Evolutionary conservation across 2,888 invertebrate species (phyloP).

Genomic region (Nomada flava): DNA sequence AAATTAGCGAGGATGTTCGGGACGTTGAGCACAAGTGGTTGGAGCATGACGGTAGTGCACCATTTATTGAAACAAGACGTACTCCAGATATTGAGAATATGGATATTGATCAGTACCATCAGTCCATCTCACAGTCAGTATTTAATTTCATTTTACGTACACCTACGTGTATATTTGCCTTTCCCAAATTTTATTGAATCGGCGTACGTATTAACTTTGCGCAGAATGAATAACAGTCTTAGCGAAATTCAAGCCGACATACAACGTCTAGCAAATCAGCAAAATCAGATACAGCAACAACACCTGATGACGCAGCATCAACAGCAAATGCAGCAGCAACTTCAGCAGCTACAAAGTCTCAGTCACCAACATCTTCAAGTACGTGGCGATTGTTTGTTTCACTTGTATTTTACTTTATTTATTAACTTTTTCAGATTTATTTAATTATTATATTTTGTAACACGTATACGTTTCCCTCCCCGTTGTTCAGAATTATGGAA

Average conservation of each 20-base stretch:
- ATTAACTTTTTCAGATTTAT: not conserved
- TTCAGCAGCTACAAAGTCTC: constrained; percentile 85
- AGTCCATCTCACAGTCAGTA: constrained; percentile 92
- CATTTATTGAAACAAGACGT: constrained; percentile 88
- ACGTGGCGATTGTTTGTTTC: not conserved
- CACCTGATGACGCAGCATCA: constrained; percentile 86
- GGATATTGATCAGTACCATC: constrained; percentile 93
- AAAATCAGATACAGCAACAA: constrained; percentile 90
- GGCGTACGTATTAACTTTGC: constrained; percentile 21
- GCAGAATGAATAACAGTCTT: constrained; percentile 95
- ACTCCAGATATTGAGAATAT: constrained; percentile 92
- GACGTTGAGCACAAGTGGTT: constrained; percentile 89
- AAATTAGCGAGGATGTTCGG: constrained; percentile 86
- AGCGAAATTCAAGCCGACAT: constrained; percentile 98
- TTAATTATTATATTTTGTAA: not conserved
- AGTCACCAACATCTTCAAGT: constrained; percentile 82
- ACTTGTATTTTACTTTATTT: constrained; percentile 6
- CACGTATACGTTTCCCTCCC: not conserved
- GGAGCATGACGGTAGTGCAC: constrained; percentile 85
- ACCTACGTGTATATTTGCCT: not conserved
- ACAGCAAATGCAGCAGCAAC: constrained; percentile 86
- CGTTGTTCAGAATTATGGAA: constrained; percentile 74
- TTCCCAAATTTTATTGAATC: constrained; percentile 1
- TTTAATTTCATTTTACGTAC: constrained; percentile 13
- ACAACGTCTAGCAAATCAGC: constrained; percentile 93